Conservation (phyloP, 2,113 vertebrate species). For the Myocastor coypus region DNA sequence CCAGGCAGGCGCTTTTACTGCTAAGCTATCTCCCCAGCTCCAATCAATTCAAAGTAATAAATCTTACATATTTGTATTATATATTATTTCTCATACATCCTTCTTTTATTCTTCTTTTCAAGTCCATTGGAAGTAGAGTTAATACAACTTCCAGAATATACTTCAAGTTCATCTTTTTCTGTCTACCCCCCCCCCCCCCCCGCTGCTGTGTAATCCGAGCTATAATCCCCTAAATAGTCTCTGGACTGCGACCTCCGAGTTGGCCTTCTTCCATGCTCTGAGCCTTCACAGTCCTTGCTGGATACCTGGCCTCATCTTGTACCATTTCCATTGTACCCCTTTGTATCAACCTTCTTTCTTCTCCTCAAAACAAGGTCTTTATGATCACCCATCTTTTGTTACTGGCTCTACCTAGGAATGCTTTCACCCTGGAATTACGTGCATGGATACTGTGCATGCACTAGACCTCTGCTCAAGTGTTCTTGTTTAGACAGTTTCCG, state of each 20-base stretch:
- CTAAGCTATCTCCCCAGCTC: no score
- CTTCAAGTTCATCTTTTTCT: background rate
- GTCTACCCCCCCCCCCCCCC: background rate
- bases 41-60: background rate
- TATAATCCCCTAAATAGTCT: background rate
- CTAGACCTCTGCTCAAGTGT: background rate
- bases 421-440: background rate
- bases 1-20: no score
- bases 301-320: background rate
- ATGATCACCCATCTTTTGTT: background rate
- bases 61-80: background rate
- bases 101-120: slow-evolving; percentile 11
- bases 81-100: slow-evolving; percentile 13
- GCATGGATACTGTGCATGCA: background rate
- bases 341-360: background rate
- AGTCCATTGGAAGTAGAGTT: background rate
- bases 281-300: background rate
- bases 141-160: background rate
- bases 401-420: background rate
- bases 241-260: background rate
- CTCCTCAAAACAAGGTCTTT: background rate
- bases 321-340: background rate
- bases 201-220: background rate
- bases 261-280: background rate
- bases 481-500: background rate